Conservation (phyloP, 2,797 vertebrate species). For the Clarias platycephalus region DNA sequence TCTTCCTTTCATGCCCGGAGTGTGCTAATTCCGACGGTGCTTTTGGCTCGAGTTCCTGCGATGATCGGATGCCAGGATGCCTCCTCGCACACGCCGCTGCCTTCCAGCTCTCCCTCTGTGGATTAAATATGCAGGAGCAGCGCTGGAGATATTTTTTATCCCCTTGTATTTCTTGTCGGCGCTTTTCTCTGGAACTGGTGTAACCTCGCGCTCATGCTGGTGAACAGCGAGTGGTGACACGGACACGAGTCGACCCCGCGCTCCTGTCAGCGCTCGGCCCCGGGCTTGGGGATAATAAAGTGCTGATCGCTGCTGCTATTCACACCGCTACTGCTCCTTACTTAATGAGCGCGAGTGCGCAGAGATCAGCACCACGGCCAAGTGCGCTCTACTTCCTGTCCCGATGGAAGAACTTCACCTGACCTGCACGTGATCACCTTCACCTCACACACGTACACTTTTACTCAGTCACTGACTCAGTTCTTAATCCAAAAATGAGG, state of each 20-base stretch:
- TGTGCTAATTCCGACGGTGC: constrained; percentile 62
- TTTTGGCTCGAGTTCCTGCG: constrained; percentile 67
- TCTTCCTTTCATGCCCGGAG: constrained; percentile 36
- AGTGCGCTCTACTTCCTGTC: not conserved
- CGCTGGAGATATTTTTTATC: constrained; percentile 67
- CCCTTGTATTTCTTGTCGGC: constrained; percentile 9
- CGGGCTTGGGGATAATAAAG: constrained; percentile 66
- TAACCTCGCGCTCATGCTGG: not conserved
- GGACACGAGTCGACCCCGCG: not conserved
- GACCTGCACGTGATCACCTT: not conserved
- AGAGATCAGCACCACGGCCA: constrained; percentile 18
- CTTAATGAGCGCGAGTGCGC: constrained; percentile 43
- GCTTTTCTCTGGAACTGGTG: constrained; percentile 12
- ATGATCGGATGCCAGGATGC: constrained; percentile 68
- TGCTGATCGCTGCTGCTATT: constrained; percentile 54
- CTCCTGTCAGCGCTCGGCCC: not conserved
- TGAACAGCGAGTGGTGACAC: not conserved
- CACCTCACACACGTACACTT: not conserved
- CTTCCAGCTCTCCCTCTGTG: constrained; percentile 53
- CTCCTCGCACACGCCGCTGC: constrained; percentile 61
- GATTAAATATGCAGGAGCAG: constrained; percentile 70
- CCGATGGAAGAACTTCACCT: not conserved
- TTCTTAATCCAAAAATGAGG: not conserved
- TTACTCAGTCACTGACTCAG: not conserved
- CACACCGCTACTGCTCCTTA: constrained; percentile 60